Evolutionary conservation across 2,797 vertebrate species (phyloP).

Genomic region (Mus spretus): DNA sequence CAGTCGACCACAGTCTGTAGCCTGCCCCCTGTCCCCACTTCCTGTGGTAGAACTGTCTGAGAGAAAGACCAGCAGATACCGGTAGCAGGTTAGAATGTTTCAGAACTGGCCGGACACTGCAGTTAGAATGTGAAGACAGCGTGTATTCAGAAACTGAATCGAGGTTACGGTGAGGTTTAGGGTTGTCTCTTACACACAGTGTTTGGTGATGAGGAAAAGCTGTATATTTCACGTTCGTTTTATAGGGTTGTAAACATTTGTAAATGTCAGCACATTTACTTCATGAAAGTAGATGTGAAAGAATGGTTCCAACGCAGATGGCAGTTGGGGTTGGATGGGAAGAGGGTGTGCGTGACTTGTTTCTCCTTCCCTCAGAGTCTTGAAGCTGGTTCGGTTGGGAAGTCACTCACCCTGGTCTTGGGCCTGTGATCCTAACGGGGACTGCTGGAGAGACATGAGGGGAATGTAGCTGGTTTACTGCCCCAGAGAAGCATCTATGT

Average conservation of each 20-base stretch:
- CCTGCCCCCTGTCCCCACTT: neutral
- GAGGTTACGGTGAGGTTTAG: neutral
- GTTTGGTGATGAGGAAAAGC: conserved; percentile 53
- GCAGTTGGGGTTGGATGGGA: neutral
- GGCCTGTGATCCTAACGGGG: neutral
- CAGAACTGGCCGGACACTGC: neutral
- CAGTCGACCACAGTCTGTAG: neutral
- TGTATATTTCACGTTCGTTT: conserved; percentile 48
- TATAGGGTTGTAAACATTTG: conserved; percentile 44
- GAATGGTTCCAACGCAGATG: conserved; percentile 7
- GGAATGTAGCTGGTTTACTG: neutral
- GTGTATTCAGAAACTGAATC: neutral
- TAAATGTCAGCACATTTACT: neutral
- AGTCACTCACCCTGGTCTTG: neutral
- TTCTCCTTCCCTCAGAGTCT: conserved; percentile 11
- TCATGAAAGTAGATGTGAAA: neutral
- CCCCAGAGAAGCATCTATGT: neutral
- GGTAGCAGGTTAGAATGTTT: neutral
- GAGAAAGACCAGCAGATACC: neutral
- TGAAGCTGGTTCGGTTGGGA: neutral
- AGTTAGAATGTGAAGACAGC: neutral
- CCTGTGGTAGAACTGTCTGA: neutral
- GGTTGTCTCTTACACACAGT: neutral
- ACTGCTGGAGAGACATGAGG: neutral
- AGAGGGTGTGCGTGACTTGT: neutral